Conservation (phyloP, 2,113 vertebrate genomes). For the Corydoras sp. region DNA sequence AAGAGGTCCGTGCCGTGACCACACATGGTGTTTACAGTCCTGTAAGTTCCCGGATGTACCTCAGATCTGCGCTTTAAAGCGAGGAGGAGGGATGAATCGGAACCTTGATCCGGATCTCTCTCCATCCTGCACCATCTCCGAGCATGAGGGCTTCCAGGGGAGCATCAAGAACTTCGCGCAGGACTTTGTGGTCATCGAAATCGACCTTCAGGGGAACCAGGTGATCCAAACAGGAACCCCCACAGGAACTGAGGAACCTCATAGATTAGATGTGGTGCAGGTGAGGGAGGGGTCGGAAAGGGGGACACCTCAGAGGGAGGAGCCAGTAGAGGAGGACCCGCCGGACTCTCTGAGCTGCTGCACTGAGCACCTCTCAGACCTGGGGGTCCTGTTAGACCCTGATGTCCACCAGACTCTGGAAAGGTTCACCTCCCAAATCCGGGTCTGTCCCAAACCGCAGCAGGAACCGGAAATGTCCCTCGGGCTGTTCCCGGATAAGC, state of each 20-base stretch:
- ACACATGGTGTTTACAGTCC: too few relatives aligned
- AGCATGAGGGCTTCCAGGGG: conserved; percentile 79
- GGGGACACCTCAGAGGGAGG: neutral
- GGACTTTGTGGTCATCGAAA: conserved; percentile 87
- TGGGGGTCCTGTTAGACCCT: conserved; percentile 68
- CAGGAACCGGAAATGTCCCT: conserved; percentile 65
- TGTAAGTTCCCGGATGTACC: too few relatives aligned
- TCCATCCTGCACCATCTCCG: conserved; percentile 64
- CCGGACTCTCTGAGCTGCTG: neutral
- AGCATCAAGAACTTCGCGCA: conserved; percentile 76
- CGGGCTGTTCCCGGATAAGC: conserved; percentile 74
- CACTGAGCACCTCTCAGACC: conserved; percentile 46
- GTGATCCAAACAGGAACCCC: conserved; percentile 38
- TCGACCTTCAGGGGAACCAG: conserved; percentile 58
- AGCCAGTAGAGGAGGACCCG: neutral
- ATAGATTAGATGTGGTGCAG: neutral
- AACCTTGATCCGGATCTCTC: neutral
- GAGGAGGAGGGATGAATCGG: too few relatives aligned
- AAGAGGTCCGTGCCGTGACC: too few relatives aligned
- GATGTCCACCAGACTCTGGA: conserved; percentile 48
- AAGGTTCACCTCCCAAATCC: neutral
- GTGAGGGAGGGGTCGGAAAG: neutral
- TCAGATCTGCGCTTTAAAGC: too few relatives aligned
- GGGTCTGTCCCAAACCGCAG: neutral
- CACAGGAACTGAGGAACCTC: neutral